phyloP scores from a whole-genome alignment of 2,888 invertebrate genomes.

The Polyommatus iphigenia region DNA sequence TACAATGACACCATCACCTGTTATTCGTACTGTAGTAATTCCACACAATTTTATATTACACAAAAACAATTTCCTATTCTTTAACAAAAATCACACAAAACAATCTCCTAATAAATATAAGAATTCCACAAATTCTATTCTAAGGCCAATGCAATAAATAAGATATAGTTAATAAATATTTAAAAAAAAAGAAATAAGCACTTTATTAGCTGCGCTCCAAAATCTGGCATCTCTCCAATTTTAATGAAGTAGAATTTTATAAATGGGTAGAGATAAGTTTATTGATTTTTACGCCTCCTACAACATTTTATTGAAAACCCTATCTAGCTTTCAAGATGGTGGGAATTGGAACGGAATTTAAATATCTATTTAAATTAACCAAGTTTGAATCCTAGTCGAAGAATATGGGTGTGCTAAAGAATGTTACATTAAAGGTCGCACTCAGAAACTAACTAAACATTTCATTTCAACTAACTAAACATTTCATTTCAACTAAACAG shows the following conservation, averaged over 20 bases:
- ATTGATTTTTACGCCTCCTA: constrained; percentile 20
- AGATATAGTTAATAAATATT: constrained; percentile 25
- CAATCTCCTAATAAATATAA: neutral
- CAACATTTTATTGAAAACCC: neutral
- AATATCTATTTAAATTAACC: neutral
- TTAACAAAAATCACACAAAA: neutral
- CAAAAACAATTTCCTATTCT: too few relatives aligned
- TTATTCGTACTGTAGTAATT: too few relatives aligned
- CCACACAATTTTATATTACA: too few relatives aligned
- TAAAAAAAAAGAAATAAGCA: constrained; percentile 24
- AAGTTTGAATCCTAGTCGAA: too few relatives aligned
- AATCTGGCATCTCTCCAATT: constrained; percentile 16
- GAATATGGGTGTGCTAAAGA: too few relatives aligned
- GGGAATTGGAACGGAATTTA: neutral
- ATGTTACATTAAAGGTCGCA: too few relatives aligned
- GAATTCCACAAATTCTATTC: neutral
- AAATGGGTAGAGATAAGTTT: constrained; percentile 30
- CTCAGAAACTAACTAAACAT: too few relatives aligned
- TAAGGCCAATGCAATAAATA: neutral
- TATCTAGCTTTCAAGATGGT: neutral
- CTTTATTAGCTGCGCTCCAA: constrained; percentile 23
- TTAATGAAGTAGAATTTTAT: constrained; percentile 30
- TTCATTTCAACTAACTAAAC: too few relatives aligned
- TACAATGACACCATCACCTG: too few relatives aligned
- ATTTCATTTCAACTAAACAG: too few relatives aligned